Evolutionary conservation across 2,113 vertebrate species (phyloP).

Genomic region (Pluvialis apricaria): DNA sequence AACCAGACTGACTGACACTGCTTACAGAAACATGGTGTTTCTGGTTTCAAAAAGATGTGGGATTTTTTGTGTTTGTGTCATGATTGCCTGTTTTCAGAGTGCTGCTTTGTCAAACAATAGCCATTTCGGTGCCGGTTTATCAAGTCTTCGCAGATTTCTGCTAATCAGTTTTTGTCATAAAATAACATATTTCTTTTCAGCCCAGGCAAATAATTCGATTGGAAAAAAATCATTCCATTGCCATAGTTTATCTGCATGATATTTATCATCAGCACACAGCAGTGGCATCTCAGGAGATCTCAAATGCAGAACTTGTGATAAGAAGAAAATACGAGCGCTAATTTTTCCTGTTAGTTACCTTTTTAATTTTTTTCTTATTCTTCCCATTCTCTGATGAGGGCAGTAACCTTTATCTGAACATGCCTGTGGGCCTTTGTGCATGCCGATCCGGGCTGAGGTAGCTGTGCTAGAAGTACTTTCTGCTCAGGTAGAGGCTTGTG

Average conservation of each 20-base stretch:
- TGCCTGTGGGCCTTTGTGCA: not conserved
- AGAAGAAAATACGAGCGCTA: not conserved
- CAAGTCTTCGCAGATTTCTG: not conserved
- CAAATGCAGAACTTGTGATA: not conserved
- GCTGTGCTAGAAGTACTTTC: not conserved
- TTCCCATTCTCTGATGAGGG: not conserved
- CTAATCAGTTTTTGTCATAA: not conserved
- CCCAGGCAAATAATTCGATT: not conserved
- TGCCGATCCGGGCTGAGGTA: not conserved
- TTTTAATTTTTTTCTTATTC: not conserved
- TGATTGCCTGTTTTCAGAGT: not conserved
- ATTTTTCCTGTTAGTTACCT: not conserved
- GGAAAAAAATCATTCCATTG: not conserved
- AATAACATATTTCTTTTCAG: not conserved
- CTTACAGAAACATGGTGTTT: not conserved
- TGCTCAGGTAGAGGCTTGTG: not conserved
- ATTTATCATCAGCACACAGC: not conserved
- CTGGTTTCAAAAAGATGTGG: not conserved
- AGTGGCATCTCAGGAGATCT: not conserved
- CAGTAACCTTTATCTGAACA: not conserved
- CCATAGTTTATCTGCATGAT: not conserved
- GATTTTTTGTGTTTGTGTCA: not conserved
- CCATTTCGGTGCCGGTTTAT: not conserved
- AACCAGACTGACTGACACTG: not conserved
- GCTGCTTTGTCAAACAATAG: not conserved